Percentiles rank a stretch among this genome's conserved stretches.
These are phyloP conservation scores for Drosophila ezoana DNA, from an alignment of 2,888 invertebrate genomes.

Conservation along the genomic window DNA sequence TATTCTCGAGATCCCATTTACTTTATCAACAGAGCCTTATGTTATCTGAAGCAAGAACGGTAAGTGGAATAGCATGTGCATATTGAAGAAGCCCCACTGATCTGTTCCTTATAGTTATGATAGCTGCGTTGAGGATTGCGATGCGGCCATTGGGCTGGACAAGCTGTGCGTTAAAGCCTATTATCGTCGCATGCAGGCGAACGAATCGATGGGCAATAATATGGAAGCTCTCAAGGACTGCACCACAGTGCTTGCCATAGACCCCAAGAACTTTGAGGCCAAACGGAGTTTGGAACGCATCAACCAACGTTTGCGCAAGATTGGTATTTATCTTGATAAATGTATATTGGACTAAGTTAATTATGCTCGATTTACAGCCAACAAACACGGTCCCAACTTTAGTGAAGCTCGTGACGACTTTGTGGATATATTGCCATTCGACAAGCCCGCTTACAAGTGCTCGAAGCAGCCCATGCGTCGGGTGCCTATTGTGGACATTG, in stretches of 20 bases:
- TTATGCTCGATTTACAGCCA: conserved; percentile 32
- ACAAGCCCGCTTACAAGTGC: conserved; percentile 81
- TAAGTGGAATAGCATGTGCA: conserved; percentile 83
- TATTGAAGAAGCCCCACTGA: background rate
- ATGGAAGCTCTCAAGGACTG: conserved; percentile 91
- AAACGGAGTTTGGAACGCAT: conserved; percentile 84
- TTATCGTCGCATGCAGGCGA: conserved; percentile 91
- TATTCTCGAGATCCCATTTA: conserved; percentile 92
- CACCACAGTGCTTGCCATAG: conserved; percentile 89
- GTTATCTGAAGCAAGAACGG: conserved; percentile 92
- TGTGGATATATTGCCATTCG: conserved; percentile 76
- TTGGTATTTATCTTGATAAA: conserved; percentile 52
- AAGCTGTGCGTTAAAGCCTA: conserved; percentile 93
- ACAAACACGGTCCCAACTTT: conserved; percentile 76
- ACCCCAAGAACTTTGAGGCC: conserved; percentile 91
- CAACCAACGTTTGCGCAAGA: conserved; percentile 76
- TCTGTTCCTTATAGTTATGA: conserved; percentile 58
- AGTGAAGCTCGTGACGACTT: conserved; percentile 62
- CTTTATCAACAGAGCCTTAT: conserved; percentile 95
- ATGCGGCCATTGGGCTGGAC: conserved; percentile 91
- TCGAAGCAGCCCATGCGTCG: conserved; percentile 80
- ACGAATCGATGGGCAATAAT: conserved; percentile 89
- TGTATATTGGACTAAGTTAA: background rate
- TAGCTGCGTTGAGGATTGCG: conserved; percentile 89
- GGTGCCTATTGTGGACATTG: conserved; percentile 79